Evolutionary conservation across 2,888 invertebrate species (phyloP).

Genomic region (Eulithis prunata): DNA sequence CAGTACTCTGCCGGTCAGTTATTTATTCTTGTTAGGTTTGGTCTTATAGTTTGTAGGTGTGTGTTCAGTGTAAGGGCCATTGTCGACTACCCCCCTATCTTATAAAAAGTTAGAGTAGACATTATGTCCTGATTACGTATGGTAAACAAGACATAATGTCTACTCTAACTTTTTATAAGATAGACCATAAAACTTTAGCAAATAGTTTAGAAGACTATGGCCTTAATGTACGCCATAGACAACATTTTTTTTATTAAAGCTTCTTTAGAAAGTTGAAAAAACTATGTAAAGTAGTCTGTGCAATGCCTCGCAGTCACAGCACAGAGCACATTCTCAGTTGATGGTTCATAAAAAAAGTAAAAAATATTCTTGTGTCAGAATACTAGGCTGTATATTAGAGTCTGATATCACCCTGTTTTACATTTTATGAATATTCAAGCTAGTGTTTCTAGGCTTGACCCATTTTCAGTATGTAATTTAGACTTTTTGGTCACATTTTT

Average conservation of each 20-base stretch:
- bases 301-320: too few species aligned
- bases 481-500: too few species aligned
- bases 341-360: too few species aligned
- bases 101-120: too few species aligned
- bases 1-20: conserved; percentile 53
- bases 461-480: conserved; percentile 1
- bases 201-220: conserved; percentile 15
- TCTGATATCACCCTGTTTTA: conserved; percentile 5
- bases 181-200: not conserved
- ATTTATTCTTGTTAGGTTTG: conserved; percentile 45
- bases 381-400: not conserved
- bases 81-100: too few species aligned
- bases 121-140: too few species aligned
- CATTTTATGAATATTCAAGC: conserved; percentile 29
- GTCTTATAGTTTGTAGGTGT: conserved; percentile 45
- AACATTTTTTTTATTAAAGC: conserved; percentile 1
- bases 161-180: too few species aligned
- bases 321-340: too few species aligned
- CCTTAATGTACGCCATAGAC: conserved; percentile 37
- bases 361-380: too few species aligned
- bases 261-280: not conserved
- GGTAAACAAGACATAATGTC: too few species aligned
- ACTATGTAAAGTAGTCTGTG: not conserved
- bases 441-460: conserved; percentile 23
- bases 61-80: conserved; percentile 21